A percentile compares a stretch with the other conserved stretches of the same genome.
phyloP scores from a whole-genome alignment of 1,140 invertebrate genomes.

The Trypoxylus dichotomus region DNA sequence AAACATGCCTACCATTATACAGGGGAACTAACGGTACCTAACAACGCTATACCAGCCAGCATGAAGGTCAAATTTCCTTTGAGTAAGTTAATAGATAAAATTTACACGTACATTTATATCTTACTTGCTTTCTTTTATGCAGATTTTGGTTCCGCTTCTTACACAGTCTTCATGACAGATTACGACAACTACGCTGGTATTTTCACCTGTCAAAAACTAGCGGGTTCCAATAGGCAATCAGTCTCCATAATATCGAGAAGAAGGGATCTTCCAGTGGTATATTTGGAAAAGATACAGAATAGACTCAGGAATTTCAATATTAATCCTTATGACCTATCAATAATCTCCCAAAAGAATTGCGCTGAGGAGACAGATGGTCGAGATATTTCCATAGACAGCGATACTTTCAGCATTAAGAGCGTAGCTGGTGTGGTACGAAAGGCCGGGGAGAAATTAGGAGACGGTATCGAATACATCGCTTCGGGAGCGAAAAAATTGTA shows the following conservation, averaged over 20 bases:
- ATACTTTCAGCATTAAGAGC: slow-evolving; percentile 73
- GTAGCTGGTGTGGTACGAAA: slow-evolving; percentile 70
- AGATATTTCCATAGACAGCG: slow-evolving; percentile 72
- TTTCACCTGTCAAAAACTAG: slow-evolving; percentile 78
- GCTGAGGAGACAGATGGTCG: slow-evolving; percentile 60
- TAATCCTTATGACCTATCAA: slow-evolving; percentile 73
- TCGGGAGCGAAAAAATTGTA: slow-evolving; percentile 61
- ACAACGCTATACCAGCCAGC: slow-evolving; percentile 65
- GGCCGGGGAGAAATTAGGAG: slow-evolving; percentile 71
- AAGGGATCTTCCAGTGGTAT: slow-evolving; percentile 67
- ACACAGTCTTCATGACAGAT: slow-evolving; percentile 74
- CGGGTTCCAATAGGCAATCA: slow-evolving; percentile 72
- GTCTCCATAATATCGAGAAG: slow-evolving; percentile 76
- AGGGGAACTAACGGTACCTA: slow-evolving; percentile 67
- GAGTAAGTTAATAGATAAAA: slow-evolving; percentile 62
- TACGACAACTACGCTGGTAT: slow-evolving; percentile 74
- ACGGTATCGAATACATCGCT: slow-evolving; percentile 62
- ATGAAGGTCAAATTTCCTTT: slow-evolving; percentile 78
- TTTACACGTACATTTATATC: not conserved
- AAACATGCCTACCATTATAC: slow-evolving; percentile 78
- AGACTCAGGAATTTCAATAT: slow-evolving; percentile 64
- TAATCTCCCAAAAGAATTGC: slow-evolving; percentile 71
- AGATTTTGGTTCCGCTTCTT: slow-evolving; percentile 65
- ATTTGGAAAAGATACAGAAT: slow-evolving; percentile 69
- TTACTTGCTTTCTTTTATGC: not conserved